Conservation (phyloP, 2,888 invertebrate species). For the Thymelicus sylvestris region DNA sequence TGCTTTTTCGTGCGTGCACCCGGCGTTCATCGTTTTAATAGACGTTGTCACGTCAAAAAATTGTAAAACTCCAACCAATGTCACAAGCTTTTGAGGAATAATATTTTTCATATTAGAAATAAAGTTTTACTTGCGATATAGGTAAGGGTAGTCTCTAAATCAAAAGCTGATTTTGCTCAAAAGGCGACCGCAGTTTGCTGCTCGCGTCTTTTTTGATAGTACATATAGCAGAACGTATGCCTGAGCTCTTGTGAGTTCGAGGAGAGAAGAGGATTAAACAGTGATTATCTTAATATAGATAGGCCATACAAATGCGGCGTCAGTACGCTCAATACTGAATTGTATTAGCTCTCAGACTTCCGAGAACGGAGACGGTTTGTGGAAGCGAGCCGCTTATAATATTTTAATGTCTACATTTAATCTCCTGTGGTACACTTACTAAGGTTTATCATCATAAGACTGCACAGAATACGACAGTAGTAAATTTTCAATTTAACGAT, state of each 20-base stretch:
- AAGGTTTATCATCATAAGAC: not conserved
- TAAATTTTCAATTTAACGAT: not conserved
- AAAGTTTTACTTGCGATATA: too few species aligned
- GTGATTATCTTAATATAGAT: not conserved
- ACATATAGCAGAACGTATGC: too few species aligned
- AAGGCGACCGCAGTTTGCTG: too few species aligned
- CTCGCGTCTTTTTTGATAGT: too few species aligned
- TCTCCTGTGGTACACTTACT: not conserved
- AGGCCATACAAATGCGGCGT: not conserved
- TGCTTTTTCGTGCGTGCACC: too few species aligned
- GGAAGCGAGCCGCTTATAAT: not conserved
- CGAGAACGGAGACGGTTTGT: not conserved
- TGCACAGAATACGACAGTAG: not conserved
- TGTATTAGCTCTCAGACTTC: not conserved
- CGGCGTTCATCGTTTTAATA: too few species aligned
- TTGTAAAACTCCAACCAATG: too few species aligned
- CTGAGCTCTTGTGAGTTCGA: not conserved
- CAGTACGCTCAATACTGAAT: not conserved
- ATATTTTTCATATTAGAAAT: too few species aligned
- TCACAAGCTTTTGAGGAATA: too few species aligned
- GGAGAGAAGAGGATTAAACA: not conserved
- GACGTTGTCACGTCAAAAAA: too few species aligned
- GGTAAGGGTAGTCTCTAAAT: too few species aligned
- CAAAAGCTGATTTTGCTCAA: too few species aligned
- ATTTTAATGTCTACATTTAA: conserved; percentile 12